Evolutionary conservation across 2,113 vertebrate species (phyloP), one percentile per base, ranked within the genome.

Genomic region (Polypterus bichir): DNA sequence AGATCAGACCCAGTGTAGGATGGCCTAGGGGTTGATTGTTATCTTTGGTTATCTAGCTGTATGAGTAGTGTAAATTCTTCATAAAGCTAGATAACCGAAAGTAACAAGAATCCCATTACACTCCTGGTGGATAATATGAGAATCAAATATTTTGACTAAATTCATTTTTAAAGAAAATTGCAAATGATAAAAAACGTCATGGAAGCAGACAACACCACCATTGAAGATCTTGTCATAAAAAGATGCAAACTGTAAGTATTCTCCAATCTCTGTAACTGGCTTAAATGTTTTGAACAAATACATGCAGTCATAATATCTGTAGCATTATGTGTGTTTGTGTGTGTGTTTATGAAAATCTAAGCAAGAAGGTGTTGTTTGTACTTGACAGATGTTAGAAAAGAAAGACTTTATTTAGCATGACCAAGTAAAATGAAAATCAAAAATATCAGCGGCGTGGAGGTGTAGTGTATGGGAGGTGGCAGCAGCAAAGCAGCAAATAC

Each of bases 31-130:
- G 89, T 90, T 91, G 86, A 80, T 83, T 91, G 87, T 90, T 88
- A 83, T 89, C 82, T 91, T 86, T 87, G 85, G 85, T 86, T 87
- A 85, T 85, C 85, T 86, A 86, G 85, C 89, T 91, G 85, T 88
- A 87, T 89, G 89, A 89, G 89, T 90, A 74, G 74, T 79, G 82
- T 88, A 81, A 78, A 86, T 83, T 87, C 80, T 89, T 89, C 85
- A 89, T 89, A 88, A 88, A 89, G 88, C 88, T 90, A 88, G 86
- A 89, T 89, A 90, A 90, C 88, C 86, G 88, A 89, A 90, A 90
- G 86, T 90, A 89, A 92, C 89, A 92, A 97, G 90, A 95, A 93
- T 93, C 93, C 92, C 92, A 94, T 90, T 95, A 91, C 93, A 90
- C 93, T 86, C 89, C 93, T 92, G 87, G 82, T 74, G 73, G 53